phyloP scores from a whole-genome alignment of 2,888 invertebrate species.

The Timandra comae region DNA sequence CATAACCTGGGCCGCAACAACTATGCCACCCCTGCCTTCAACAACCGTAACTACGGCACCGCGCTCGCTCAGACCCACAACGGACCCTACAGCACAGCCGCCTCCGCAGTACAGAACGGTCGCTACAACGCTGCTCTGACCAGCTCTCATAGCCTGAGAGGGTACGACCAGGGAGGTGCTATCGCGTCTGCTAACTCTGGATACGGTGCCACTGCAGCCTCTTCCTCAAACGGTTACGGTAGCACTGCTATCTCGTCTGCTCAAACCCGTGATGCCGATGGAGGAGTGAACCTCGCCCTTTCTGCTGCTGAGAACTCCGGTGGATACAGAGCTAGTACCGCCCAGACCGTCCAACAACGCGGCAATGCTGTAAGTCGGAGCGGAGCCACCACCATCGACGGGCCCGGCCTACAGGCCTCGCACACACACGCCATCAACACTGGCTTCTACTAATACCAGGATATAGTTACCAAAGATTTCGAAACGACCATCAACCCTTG shows the following conservation, averaged over 20 bases:
- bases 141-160: conserved; percentile 26
- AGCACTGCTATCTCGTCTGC: conserved; percentile 40
- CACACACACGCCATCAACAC: conserved; percentile 53
- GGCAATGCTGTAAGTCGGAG: conserved; percentile 39
- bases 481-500: conserved; percentile 54
- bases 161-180: conserved; percentile 30
- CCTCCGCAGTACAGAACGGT: conserved; percentile 37
- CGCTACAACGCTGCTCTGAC: conserved; percentile 13
- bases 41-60: conserved; percentile 35
- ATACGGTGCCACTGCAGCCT: conserved; percentile 21
- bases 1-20: conserved; percentile 24
- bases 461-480: conserved; percentile 31
- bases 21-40: conserved; percentile 34
- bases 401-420: conserved; percentile 48
- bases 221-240: conserved; percentile 30
- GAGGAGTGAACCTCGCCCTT: conserved; percentile 34
- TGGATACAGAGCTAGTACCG: conserved; percentile 42
- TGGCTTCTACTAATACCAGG: conserved; percentile 40
- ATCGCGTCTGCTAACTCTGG: conserved; percentile 18
- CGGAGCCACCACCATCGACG: conserved; percentile 50
- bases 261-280: conserved; percentile 31
- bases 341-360: conserved; percentile 45
- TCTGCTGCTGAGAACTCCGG: conserved; percentile 46
- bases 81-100: conserved; percentile 34
- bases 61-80: conserved; percentile 38